Base-by-base conservation (phyloP, 2,113 vertebrate species). In the Oreochromis niloticus region DNA sequence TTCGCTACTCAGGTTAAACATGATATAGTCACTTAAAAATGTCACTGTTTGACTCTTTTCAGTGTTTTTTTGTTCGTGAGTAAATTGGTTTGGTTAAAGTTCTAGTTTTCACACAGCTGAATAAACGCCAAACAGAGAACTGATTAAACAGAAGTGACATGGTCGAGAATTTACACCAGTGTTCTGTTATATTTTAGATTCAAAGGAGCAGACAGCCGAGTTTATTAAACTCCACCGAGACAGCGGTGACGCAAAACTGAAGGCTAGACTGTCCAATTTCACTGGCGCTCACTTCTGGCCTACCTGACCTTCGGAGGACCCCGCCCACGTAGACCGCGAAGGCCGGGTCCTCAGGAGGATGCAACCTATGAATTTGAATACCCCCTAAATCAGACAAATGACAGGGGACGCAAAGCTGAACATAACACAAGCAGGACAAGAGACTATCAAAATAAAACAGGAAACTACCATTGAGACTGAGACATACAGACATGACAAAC, bases 231-330 rank as follows among this genome's bases (percentile, higher is more conserved):
- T 57, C 55, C 55, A 56, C 55, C 2, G 16, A 61, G 30, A 19
- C 57, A 34, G 30, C 57, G 57, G 57, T 34, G 30, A 61, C 2
- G 9, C 59, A 61, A 34, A 61, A 9, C 56, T 59, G 24, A 61
- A 61, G 16, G 59, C 59, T 61, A 34, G 16, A 19, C 16, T 0
- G 30, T 61, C 16, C 59, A 10, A 19, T 61, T 61, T 61, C 30
- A 61, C 57, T 34, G 57, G 30, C 2, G 1, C 30, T 32, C 30
- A 61, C 57, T 61, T 19, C 30, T 5, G 1, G 30, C 3, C 30
- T 63, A 34, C 5, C 16, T 1, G 8, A 0, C 57, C 0, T 63
- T 63, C 0, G 11, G 34, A 36, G 59, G 17, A 63, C 39, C 10
- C 9, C 9, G 4, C 39, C 10, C 39, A 39, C 4, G 36, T 39